Evolutionary conservation across 2,113 vertebrate genomes (phyloP).

Genomic region (Rattus norvegicus): DNA sequence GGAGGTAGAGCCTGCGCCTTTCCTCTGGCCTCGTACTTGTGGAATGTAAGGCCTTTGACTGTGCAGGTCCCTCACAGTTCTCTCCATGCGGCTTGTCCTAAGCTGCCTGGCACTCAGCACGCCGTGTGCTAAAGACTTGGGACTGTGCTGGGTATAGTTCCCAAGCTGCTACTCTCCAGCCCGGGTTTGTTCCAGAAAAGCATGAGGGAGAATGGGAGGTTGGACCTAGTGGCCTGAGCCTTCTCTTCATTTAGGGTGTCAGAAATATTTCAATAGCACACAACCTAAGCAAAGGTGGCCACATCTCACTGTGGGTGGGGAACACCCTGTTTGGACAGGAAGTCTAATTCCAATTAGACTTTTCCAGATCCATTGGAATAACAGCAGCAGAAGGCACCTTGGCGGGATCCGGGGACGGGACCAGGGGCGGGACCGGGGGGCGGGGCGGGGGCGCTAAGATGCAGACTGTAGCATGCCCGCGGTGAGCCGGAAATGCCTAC

Average conservation of each 20-base stretch:
- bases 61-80: neutral
- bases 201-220: neutral
- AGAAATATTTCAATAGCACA: neutral
- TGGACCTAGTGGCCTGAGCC: neutral
- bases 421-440: no score
- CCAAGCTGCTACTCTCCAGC: neutral
- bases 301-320: neutral
- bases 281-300: neutral
- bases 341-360: neutral
- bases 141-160: neutral
- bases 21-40: neutral
- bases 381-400: neutral
- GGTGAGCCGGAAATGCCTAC: accelerated
- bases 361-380: neutral
- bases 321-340: neutral
- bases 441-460: neutral
- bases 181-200: neutral
- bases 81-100: neutral
- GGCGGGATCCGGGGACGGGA: neutral
- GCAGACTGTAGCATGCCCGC: neutral
- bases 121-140: neutral
- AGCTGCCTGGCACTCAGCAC: neutral
- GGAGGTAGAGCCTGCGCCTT: neutral
- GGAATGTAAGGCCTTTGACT: neutral
- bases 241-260: neutral